phyloP scores from a whole-genome alignment of 23 tunicate species.

The Ascidia mentula region DNA sequence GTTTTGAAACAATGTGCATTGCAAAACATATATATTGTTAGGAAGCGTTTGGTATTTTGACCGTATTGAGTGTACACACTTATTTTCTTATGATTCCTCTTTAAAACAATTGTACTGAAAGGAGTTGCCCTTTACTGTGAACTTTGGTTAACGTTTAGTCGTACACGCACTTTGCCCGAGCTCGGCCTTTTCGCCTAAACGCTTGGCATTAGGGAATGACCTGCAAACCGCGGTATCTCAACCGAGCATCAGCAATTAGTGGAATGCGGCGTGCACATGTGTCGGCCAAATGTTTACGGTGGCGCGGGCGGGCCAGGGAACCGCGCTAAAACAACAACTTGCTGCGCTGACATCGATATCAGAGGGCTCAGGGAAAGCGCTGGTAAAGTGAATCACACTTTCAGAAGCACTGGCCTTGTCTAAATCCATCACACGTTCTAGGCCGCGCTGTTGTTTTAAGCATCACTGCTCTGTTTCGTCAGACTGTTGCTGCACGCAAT shows the following conservation, averaged over 20 bases:
- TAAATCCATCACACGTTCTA: slow-evolving; percentile 10
- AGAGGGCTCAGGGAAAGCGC: background rate
- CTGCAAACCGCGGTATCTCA: background rate
- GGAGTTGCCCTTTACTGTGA: too few species aligned
- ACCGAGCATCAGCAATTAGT: background rate
- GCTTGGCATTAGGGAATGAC: background rate
- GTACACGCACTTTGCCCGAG: background rate
- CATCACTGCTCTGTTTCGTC: background rate
- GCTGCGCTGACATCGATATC: background rate
- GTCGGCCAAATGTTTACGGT: background rate
- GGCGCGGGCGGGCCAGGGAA: background rate
- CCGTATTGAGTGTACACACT: too few species aligned
- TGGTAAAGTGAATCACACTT: slow-evolving; percentile 10
- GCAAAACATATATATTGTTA: too few species aligned
- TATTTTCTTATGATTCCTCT: too few species aligned
- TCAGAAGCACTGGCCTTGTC: background rate
- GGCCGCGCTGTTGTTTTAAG: slow-evolving; percentile 4
- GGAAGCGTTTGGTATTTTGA: too few species aligned
- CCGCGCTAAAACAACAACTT: slow-evolving; percentile 7
- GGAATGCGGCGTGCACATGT: background rate
- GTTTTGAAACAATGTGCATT: too few species aligned
- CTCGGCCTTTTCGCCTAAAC: background rate
- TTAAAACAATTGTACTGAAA: too few species aligned
- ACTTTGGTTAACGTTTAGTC: too few species aligned
- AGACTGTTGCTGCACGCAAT: background rate